Evolutionary conservation across 2,888 invertebrate genomes (phyloP).

Genomic region (Trilocha varians): DNA sequence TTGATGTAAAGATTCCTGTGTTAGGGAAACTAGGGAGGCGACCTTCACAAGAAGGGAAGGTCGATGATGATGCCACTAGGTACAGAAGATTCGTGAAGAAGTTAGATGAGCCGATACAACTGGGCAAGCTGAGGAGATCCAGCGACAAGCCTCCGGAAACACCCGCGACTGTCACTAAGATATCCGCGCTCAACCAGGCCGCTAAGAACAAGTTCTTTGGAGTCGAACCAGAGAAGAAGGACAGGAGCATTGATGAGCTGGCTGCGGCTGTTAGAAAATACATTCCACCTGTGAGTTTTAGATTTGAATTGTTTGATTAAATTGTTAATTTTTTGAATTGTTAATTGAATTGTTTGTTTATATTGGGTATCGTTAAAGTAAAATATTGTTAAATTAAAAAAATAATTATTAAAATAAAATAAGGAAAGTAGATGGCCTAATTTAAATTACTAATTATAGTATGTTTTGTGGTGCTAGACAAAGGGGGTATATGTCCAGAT

Average conservation of each 20-base stretch:
- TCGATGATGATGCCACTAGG: slow-evolving; percentile 43
- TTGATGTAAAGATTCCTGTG: slow-evolving; percentile 45
- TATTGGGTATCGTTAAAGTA: too few species aligned
- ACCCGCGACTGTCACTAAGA: slow-evolving; percentile 44
- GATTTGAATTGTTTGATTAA: too few species aligned
- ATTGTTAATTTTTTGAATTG: too few species aligned
- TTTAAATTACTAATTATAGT: too few species aligned
- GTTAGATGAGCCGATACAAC: slow-evolving; percentile 50
- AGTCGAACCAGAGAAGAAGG: slow-evolving; percentile 43
- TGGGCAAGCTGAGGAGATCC: slow-evolving; percentile 52
- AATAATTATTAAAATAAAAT: too few species aligned
- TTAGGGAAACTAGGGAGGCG: slow-evolving; percentile 51
- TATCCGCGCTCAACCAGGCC: slow-evolving; percentile 50
- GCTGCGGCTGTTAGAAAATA: slow-evolving; percentile 60
- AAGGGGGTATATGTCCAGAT: too few species aligned
- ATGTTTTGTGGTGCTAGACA: too few species aligned
- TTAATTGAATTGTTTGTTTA: too few species aligned
- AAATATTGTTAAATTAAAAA: too few species aligned
- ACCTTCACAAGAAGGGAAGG: slow-evolving; percentile 44
- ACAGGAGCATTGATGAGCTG: slow-evolving; percentile 54
- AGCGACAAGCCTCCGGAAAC: slow-evolving; percentile 40
- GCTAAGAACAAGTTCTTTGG: slow-evolving; percentile 66
- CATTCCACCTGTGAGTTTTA: slow-evolving; percentile 57
- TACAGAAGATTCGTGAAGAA: slow-evolving; percentile 46
- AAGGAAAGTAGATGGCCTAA: too few species aligned